Evolutionary conservation across 2,113 vertebrate species (phyloP), one percentile per base, ranked within the genome.

Genomic region (Lasiurus cinereus): DNA sequence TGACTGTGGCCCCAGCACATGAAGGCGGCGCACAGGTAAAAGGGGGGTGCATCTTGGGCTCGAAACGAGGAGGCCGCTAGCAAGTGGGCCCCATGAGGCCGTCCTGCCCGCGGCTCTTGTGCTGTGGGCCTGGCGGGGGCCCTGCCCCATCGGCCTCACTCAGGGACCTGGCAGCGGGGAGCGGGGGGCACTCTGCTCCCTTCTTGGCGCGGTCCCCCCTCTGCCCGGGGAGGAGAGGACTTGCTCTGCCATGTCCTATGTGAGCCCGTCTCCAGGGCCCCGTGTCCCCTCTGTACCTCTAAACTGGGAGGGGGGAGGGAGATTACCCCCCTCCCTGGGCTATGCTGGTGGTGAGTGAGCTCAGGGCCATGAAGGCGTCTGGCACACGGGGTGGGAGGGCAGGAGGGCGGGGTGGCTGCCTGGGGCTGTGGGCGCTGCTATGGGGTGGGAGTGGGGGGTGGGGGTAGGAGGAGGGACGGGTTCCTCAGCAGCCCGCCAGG

Each of bases 181-280:
- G n/a, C n/a, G 39, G 66, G 70, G 59, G 73, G 19, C 4, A 2
- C 31, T 29, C 15, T 1, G 24, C 43, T 21, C 56, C 64, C 54
- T 29, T 33, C 48, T 18, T 27, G 76, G 33, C 59, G 89, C 10
- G 1, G n/a, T 5, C 8, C 15, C 2, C 4, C 16, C 31, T 8
- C 36, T n/a, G n/a, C 29, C 22, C 7, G 16, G 8, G 27, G 43
- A 36, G 31, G 22, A 39, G 13, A 5, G 56, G 50, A 16, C 36
- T 2, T 24, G 36, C 24, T 69, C 66, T 7, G 48, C 3, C 2
- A 1, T 0, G 0, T 46, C 39, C 39, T 21, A 3, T 0, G 2
- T 2, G 39, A 46, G n/a, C n/a, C 33, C 15, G 50, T 50, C 69
- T 54, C 56, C 4, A 6, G 72, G 6, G 31, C 69, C 74, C 27